These are phyloP conservation scores for Megaptera novaeangliae DNA, from an alignment of 2,113 vertebrate species.

Conservation along the genomic window DNA sequence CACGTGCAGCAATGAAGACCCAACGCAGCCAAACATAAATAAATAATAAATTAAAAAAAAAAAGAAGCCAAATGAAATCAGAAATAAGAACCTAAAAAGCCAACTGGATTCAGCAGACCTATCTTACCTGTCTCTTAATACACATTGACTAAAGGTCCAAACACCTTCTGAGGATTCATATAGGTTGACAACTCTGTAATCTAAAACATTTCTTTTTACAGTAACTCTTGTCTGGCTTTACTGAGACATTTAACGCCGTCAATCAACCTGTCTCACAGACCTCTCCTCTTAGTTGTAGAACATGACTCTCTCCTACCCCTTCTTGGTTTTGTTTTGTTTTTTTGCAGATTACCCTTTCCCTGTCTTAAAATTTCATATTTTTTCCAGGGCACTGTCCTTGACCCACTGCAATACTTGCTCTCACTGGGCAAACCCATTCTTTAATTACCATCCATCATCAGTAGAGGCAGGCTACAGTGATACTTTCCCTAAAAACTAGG, in stretches of 20 bases:
- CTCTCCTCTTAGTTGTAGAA: neutral
- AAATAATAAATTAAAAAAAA: no score
- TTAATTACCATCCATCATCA: neutral
- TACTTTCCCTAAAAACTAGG: neutral
- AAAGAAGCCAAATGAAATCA: neutral
- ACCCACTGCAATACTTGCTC: neutral
- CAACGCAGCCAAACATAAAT: no score
- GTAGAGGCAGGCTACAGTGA: neutral
- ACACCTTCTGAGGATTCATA: neutral
- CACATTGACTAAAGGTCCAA: neutral
- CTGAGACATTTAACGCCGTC: neutral
- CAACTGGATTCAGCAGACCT: neutral
- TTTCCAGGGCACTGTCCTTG: neutral
- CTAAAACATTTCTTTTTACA: neutral
- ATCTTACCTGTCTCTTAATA: neutral
- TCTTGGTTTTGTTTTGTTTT: neutral
- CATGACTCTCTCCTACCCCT: neutral
- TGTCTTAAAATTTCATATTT: neutral
- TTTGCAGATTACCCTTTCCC: neutral
- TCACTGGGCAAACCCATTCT: neutral
- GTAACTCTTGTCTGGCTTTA: neutral
- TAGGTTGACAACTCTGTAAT: neutral
- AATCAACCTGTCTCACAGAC: neutral
- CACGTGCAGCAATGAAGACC: no score
- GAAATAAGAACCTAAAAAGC: neutral